phyloP scores from a whole-genome alignment of 2,797 vertebrate genomes.

The Falco berigora region DNA sequence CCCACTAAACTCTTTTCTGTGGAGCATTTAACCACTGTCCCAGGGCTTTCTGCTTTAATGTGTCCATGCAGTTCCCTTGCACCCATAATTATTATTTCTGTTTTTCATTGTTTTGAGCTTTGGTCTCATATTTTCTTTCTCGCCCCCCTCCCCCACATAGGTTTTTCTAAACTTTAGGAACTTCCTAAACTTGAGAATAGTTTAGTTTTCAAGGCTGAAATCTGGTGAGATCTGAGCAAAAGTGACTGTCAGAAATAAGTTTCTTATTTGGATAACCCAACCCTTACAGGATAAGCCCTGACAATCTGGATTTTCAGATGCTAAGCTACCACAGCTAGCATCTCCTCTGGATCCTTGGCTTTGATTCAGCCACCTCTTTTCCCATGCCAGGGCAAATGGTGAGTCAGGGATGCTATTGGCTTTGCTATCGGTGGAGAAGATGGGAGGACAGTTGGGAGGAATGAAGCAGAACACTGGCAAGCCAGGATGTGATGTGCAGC shows the following conservation, averaged over 20 bases:
- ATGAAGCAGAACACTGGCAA: background rate
- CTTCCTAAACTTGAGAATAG: background rate
- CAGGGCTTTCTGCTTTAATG: background rate
- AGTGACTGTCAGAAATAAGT: background rate
- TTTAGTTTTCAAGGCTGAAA: background rate
- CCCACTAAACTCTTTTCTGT: background rate
- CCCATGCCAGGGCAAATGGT: background rate
- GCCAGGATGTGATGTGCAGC: background rate
- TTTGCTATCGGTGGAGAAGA: background rate
- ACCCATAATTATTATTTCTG: background rate
- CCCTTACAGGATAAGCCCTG: background rate
- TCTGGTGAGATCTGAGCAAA: background rate
- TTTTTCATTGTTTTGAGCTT: background rate
- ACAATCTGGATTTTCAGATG: background rate
- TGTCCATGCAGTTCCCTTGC: background rate
- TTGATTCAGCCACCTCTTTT: background rate
- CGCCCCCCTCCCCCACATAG: background rate
- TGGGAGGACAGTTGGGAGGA: background rate
- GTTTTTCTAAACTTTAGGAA: background rate
- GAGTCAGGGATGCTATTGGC: rapidly evolving
- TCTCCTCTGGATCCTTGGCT: background rate
- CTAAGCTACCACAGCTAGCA: background rate
- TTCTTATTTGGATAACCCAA: background rate
- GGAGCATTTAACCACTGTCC: background rate
- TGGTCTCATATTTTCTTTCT: background rate